Evolutionary conservation across 1,140 invertebrate genomes (phyloP).

Genomic region (Drosophila tani): DNA sequence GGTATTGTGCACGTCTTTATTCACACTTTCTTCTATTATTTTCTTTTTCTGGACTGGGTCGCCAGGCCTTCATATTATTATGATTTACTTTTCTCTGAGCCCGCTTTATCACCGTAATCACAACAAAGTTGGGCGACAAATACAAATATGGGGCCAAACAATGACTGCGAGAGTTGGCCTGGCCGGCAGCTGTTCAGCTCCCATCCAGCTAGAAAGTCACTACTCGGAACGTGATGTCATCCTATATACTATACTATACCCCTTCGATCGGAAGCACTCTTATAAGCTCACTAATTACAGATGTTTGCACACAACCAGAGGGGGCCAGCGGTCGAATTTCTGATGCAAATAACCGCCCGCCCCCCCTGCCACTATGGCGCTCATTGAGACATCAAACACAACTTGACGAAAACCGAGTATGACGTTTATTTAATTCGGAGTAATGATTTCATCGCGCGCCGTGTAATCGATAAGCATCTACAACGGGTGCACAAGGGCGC

Average conservation of each 20-base stretch:
- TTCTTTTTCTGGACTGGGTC: slow-evolving; percentile 21
- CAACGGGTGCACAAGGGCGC: slow-evolving; percentile 30
- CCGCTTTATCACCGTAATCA: slow-evolving; percentile 77
- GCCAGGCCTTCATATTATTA: slow-evolving; percentile 52
- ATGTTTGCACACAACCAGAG: slow-evolving; percentile 60
- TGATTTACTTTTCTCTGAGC: slow-evolving; percentile 70
- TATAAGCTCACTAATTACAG: slow-evolving; percentile 67
- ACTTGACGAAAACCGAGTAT: slow-evolving; percentile 76
- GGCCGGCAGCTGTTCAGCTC: slow-evolving; percentile 59
- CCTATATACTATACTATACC: not conserved
- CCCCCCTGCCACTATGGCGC: slow-evolving; percentile 11
- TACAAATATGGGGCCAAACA: slow-evolving; percentile 57
- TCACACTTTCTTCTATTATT: slow-evolving; percentile 68
- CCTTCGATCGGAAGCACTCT: slow-evolving; percentile 25
- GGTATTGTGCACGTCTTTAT: slow-evolving; percentile 71
- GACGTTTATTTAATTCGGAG: slow-evolving; percentile 85
- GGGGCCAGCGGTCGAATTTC: slow-evolving; percentile 19
- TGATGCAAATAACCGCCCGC: slow-evolving; percentile 19
- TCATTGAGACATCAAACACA: slow-evolving; percentile 74
- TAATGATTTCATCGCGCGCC: slow-evolving; percentile 83
- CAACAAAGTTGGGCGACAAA: slow-evolving; percentile 70
- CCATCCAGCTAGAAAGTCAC: slow-evolving; percentile 62
- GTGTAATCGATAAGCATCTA: slow-evolving; percentile 84
- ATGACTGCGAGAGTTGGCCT: slow-evolving; percentile 63
- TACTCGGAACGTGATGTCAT: slow-evolving; percentile 31